A percentile compares a stretch with the other conserved stretches of the same genome.
phyloP scores from a whole-genome alignment of 2,113 vertebrate genomes.

The Chascanopsetta lugubris region DNA sequence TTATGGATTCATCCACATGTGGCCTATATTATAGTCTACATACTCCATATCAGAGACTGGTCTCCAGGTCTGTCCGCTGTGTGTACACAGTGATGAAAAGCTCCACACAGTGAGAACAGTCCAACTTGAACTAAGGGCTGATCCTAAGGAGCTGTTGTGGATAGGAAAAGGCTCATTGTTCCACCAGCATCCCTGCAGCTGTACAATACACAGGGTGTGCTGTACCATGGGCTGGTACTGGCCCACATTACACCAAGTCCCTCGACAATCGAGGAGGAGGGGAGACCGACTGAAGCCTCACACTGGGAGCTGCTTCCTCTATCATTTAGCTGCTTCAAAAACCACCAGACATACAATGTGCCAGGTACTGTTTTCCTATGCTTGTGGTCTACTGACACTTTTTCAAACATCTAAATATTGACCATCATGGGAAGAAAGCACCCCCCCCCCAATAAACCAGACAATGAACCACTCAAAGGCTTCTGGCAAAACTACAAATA shows the following conservation, averaged over 20 bases:
- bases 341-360: slow-evolving; percentile 4
- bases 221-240: slow-evolving; percentile 74
- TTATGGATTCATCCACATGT: slow-evolving; percentile 59
- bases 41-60: slow-evolving; percentile 38
- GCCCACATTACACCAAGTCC: slow-evolving; percentile 68
- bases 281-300: slow-evolving; percentile 49
- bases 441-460: too few relatives aligned
- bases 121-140: slow-evolving; percentile 68
- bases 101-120: slow-evolving; percentile 54
- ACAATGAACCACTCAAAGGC: not conserved
- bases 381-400: not conserved
- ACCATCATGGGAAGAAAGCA: not conserved
- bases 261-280: slow-evolving; percentile 54
- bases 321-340: slow-evolving; percentile 36
- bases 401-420: slow-evolving; percentile 15
- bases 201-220: slow-evolving; percentile 69
- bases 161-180: slow-evolving; percentile 75
- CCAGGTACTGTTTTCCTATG: not conserved
- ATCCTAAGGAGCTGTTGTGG: slow-evolving; percentile 68
- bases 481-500: not conserved
- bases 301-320: slow-evolving; percentile 50
- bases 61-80: slow-evolving; percentile 42
- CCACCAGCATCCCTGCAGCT: slow-evolving; percentile 62
- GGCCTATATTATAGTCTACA: slow-evolving; percentile 40
- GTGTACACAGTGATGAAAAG: slow-evolving; percentile 53